Conservation (phyloP, 2,888 invertebrate species). For the Tenthredo scrophulariae region DNA sequence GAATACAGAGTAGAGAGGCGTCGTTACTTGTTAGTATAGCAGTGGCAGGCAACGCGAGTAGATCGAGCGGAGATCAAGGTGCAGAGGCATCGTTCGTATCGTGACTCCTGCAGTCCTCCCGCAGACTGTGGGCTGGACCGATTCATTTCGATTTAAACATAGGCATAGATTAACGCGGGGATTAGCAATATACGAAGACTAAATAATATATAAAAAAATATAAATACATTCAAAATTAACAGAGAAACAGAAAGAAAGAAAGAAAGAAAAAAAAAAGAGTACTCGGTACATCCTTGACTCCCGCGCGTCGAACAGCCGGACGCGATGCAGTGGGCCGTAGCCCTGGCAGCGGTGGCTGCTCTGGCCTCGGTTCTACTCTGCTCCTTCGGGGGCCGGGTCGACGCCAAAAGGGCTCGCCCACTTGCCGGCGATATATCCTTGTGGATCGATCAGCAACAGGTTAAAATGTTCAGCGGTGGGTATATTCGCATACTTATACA, state of each 20-base stretch:
- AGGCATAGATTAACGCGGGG: neutral
- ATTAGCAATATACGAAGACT: neutral
- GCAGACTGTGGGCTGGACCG: constrained; percentile 43
- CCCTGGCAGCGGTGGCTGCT: constrained; percentile 65
- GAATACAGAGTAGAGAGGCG: constrained; percentile 55
- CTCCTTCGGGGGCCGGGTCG: constrained; percentile 64
- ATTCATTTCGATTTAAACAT: neutral
- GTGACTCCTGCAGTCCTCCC: constrained; percentile 43
- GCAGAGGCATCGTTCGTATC: constrained; percentile 35
- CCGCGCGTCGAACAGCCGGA: constrained; percentile 36
- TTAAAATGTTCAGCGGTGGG: constrained; percentile 94
- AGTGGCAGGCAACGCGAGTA: constrained; percentile 44
- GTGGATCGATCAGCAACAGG: constrained; percentile 95
- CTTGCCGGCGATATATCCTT: constrained; percentile 85
- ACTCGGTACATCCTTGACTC: constrained; percentile 39
- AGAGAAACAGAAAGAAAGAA: neutral
- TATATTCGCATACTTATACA: constrained; percentile 52
- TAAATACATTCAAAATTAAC: neutral
- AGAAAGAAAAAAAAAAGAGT: neutral
- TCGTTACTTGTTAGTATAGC: constrained; percentile 40
- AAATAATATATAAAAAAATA: neutral
- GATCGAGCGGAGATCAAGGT: constrained; percentile 33
- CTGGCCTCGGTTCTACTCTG: constrained; percentile 68
- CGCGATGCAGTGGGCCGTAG: constrained; percentile 72
- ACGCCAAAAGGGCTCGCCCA: constrained; percentile 69